Evolutionary conservation across 2,797 vertebrate genomes (phyloP), one percentile per base, ranked within the genome.

Genomic region (Caiman crocodilus): DNA sequence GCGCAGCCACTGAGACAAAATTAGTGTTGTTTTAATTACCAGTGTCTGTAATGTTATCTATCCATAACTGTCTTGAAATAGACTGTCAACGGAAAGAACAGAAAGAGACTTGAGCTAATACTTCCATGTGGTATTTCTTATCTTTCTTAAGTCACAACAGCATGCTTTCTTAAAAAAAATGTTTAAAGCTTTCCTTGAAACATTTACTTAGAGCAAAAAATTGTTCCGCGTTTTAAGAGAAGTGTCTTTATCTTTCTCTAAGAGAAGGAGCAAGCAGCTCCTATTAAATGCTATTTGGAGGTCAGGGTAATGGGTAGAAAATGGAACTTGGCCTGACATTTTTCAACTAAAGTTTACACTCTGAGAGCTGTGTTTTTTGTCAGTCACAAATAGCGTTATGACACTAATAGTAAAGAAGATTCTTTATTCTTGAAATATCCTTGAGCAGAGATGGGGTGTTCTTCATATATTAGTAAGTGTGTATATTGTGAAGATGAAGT

Each of bases 21-120:
- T 98, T 98, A 98, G 98, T 98, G 98, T 98, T 98, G 98, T 98
- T 98, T 98, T 98, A 98, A 98, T 98, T 98, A 98, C 98, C 98
- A 98, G 97, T 98, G 98, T 98, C 98, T 98, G 98, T 98, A 97
- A 97, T 97, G 98, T 97, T 98, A 97, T 98, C 98, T 98, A 98
- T 98, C 98, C 97, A 98, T 98, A 98, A 98, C 98, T 98, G 98
- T 98, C 98, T 96, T 94, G 97, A 95, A 97, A 96, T 90, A 97
- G 97, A 97, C 93, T 97, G 92, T 97, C 97, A 96, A 96, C 60
- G 1, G n/a, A 67, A 92, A 96, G 97, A 97, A 92, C 90, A 92
- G 96, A 76, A 86, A 94, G 87, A 82, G 76, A 85, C 89, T 93
- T 71, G 78, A 88, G 57, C 90, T 93, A 84, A 79, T 75, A 84